A percentile compares a stretch with the other conserved stretches of the same genome.
Evolutionary conservation across 2,113 vertebrate species (phyloP).

Genomic region (Ahaetulla prasina): DNA sequence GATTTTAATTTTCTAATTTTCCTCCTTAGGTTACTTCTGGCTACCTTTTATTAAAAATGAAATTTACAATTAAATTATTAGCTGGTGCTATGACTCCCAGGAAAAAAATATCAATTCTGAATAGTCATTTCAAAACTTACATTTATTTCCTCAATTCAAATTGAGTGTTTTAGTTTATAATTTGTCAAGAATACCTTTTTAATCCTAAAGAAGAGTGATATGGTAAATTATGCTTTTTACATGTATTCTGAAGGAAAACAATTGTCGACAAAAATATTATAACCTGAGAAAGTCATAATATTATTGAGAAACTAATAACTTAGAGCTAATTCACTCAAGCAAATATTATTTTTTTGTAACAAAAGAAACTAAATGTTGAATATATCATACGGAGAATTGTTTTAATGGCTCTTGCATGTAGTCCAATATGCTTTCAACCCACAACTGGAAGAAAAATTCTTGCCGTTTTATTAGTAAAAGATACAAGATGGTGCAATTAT

Average conservation of each 20-base stretch:
- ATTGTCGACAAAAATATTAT: too few species aligned
- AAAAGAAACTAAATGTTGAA: background rate
- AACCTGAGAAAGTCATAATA: background rate
- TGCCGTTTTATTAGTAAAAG: background rate
- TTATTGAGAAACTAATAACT: background rate
- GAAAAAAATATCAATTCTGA: slow-evolving; percentile 68
- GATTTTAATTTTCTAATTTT: slow-evolving; percentile 67
- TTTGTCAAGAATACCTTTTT: slow-evolving; percentile 45
- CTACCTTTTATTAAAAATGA: slow-evolving; percentile 66
- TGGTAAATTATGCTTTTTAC: background rate
- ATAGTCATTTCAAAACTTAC: slow-evolving; percentile 65
- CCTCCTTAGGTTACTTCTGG: slow-evolving; percentile 63
- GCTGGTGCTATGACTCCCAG: slow-evolving; percentile 58
- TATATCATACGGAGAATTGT: background rate
- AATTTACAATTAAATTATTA: slow-evolving; percentile 67
- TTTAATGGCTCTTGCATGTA: background rate
- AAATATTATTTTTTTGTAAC: background rate
- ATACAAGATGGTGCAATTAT: background rate
- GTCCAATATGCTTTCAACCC: background rate
- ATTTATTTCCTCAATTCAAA: slow-evolving; percentile 65
- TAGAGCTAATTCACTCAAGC: background rate
- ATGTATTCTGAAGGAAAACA: background rate
- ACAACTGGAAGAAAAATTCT: background rate
- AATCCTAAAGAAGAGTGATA: slow-evolving; percentile 14
- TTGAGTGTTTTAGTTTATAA: slow-evolving; percentile 47